Evolutionary conservation across 2,113 vertebrate genomes (phyloP), one percentile per base, ranked within the genome.

Genomic region (Odobenus rosmarus): DNA sequence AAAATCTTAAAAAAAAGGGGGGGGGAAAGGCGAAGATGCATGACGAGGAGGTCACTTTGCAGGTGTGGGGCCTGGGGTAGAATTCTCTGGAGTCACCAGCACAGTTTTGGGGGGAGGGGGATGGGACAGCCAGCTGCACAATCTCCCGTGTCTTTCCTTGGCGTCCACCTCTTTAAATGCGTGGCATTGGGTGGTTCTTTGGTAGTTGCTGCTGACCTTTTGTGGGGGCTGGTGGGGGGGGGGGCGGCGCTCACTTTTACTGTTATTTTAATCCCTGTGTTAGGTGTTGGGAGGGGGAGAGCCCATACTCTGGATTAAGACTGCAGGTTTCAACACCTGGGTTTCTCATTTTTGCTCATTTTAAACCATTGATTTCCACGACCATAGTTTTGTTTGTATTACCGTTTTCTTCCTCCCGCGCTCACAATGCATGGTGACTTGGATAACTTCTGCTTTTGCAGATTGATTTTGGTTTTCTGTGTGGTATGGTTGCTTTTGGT

Each of bases 361-460:
- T 88, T 42, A 93, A 61, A 82, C 14, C 64, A 82, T 53, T 51
- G n/a, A 28, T 81, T 84, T 83, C 24, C 15, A 23, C 9, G 4
- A 36, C 36, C 21, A 1, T 0, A 1, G 26, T 57, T 90, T 93
- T 59, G 13, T 95, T 82, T 71, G 14, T 82, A 57, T 62, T 88
- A 24, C 7, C 53, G 0, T 74, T 28, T 55, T 89, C 74, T 92
- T 36, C 42, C 46, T 49, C 46, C 61, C 57, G 3, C 42, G 39
- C 77, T 86, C 61, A 31, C 24, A 33, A 3, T 42, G 5, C 49
- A 11, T 74, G 53, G 64, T 33, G 42, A 82, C 79, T 85, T 80
- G 72, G 42, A 62, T 57, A 36, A 46, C 33, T 61, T 36, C 15
- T 42, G 51, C 36, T 82, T 96, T 94, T 89, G 83, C 21, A 84